Evolutionary conservation across 35 echinoderm and acorn worm species (phyloP).

Genomic region (Patiria miniata): DNA sequence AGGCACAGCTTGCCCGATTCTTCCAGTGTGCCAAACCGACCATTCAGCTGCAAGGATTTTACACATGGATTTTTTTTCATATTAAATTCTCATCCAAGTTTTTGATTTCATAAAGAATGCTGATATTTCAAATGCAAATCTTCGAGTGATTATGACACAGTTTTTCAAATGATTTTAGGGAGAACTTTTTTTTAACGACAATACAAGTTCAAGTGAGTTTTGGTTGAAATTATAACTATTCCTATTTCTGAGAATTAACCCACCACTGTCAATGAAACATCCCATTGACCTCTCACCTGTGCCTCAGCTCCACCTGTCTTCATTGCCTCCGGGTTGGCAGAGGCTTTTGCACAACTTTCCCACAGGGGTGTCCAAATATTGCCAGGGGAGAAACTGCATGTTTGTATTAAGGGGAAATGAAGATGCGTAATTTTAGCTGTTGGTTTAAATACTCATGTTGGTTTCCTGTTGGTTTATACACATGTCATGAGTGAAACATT

Average conservation of each 20-base stretch:
- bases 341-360: not conserved
- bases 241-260: not conserved
- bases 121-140: no score
- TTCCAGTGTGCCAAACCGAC: constrained; percentile 36
- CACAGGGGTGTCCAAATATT: constrained; percentile 45
- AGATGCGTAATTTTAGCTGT: not conserved
- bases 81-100: no score
- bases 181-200: no score
- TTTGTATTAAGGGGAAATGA: not conserved
- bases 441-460: not conserved
- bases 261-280: not conserved
- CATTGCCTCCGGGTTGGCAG: constrained; percentile 32
- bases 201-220: no score
- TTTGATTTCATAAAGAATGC: no score
- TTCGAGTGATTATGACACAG: no score
- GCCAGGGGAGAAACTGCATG: constrained; percentile 24
- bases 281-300: constrained; percentile 14
- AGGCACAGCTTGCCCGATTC: constrained; percentile 44
- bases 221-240: no score
- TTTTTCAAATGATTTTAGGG: no score
- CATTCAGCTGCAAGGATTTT: constrained; percentile 24
- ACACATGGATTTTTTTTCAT: no score
- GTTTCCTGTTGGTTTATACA: not conserved
- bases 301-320: not conserved
- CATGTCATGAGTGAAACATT: not conserved